Conservation (phyloP, 2,888 invertebrate species). For the Ephialtes manifestator region DNA sequence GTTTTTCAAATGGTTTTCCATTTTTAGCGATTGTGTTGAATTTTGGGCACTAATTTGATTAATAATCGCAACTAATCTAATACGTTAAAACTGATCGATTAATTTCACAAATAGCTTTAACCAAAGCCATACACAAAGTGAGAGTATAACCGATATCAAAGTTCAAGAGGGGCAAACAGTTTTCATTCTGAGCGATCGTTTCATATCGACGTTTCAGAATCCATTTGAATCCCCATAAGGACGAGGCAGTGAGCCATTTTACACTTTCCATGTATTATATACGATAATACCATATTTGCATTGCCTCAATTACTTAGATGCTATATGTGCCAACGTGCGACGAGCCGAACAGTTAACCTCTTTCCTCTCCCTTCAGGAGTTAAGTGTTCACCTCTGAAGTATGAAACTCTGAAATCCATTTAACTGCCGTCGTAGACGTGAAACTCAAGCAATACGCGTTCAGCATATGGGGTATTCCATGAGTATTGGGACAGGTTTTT, state of each 20-base stretch:
- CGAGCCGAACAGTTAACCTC: neutral
- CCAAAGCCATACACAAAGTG: neutral
- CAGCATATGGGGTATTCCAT: neutral
- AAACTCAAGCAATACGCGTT: slow-evolving; percentile 29
- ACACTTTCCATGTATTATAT: neutral
- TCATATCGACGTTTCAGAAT: neutral
- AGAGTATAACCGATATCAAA: slow-evolving; percentile 1
- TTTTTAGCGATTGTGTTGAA: neutral
- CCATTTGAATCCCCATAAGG: neutral
- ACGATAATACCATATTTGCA: slow-evolving; percentile 15
- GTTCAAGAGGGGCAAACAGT: neutral
- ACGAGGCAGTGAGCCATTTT: neutral
- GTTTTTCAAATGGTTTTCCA: no score
- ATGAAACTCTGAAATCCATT: slow-evolving; percentile 36
- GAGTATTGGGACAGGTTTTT: neutral
- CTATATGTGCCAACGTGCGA: neutral
- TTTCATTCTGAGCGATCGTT: neutral
- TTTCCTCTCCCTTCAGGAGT: neutral
- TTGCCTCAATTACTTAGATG: neutral
- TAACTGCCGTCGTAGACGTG: neutral
- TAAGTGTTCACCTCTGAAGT: neutral
- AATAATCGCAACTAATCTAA: neutral
- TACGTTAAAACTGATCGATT: neutral
- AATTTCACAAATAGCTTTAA: neutral
- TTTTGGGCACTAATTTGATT: neutral